Base-by-base conservation (phyloP, 2,888 invertebrate species). In the Auanema freiburgensis region DNA sequence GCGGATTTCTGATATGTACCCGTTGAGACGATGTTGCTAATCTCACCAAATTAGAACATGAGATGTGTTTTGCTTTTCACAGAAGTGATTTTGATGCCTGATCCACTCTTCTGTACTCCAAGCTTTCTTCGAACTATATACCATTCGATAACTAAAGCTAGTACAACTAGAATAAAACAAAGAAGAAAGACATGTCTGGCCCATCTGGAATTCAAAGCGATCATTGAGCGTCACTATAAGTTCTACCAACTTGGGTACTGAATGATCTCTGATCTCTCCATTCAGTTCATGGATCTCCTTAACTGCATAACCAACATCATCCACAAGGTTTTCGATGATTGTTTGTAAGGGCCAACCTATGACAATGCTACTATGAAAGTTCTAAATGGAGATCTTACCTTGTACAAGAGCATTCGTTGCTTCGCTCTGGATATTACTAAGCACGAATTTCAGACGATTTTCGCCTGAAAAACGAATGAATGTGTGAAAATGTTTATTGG, bases 11-110 rank as follows among this genome's bases (percentile, higher is more conserved):
- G 33, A 33, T 33, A 33, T 33, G 33, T 33, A 33, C 33, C 33
- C 33, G 33, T 33, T 33, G 33, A 33, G 33, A 5, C 33, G 33
- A 5, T 8, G 33, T 33, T 33, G 8, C 33, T 33, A 33, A 33
- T 8, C 33, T 33, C 33, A 5, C 33, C 33, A 33, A 8, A 21
- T 55, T 23, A 78, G 63, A 79, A 79, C 72, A 79, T 79, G 16
- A 79, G 67, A 69, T 79, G 79, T 11, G 79, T 79, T 65, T 77
- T 79, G 62, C 74, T 74, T 59, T 77, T 76, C 51, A 70, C 76
- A 23, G 72, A 73, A 16, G 66, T 69, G 11, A 75, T 72, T 53
- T 75, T 77, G 58, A 75, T 67, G 40, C 69, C 67, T 16, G 71
- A 65, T 41, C 72, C 66, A 57, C 68, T 69, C 43, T 77, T 77